Conservation (phyloP, 2,797 vertebrate species). For the Sciurus vulgaris region DNA sequence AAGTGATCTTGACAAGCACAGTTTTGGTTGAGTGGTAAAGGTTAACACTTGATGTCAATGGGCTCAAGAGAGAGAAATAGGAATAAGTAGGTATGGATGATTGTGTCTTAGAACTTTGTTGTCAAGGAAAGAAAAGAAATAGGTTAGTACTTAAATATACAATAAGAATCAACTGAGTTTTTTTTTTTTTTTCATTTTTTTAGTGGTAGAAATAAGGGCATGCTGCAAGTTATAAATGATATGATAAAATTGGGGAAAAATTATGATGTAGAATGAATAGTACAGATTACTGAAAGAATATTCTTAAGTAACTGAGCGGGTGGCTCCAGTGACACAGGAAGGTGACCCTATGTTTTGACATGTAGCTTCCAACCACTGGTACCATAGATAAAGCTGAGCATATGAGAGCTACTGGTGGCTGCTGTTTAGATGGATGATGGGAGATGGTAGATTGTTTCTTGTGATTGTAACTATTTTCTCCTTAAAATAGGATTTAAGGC, state of each 20-base stretch:
- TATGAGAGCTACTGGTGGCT: neutral
- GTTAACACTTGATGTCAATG: neutral
- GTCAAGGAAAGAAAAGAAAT: neutral
- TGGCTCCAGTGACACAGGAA: neutral
- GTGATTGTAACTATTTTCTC: neutral
- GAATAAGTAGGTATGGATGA: neutral
- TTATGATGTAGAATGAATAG: neutral
- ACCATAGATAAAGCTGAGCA: neutral
- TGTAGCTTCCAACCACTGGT: neutral
- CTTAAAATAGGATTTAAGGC: neutral
- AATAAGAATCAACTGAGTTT: neutral
- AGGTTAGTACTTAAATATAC: neutral
- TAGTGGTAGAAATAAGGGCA: neutral
- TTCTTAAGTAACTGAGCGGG: neutral
- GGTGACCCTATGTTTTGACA: neutral
- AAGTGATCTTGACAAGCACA: neutral
- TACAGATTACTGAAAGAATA: neutral
- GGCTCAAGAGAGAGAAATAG: neutral
- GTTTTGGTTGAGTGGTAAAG: neutral
- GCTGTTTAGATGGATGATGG: neutral
- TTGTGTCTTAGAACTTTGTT: neutral
- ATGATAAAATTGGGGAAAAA: neutral
- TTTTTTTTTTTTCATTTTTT: neutral
- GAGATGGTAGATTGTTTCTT: neutral
- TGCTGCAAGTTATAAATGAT: neutral